Percentiles rank a stretch among this genome's conserved stretches.
Conservation (phyloP, 2,113 vertebrate species). For the Phycodurus eques region DNA sequence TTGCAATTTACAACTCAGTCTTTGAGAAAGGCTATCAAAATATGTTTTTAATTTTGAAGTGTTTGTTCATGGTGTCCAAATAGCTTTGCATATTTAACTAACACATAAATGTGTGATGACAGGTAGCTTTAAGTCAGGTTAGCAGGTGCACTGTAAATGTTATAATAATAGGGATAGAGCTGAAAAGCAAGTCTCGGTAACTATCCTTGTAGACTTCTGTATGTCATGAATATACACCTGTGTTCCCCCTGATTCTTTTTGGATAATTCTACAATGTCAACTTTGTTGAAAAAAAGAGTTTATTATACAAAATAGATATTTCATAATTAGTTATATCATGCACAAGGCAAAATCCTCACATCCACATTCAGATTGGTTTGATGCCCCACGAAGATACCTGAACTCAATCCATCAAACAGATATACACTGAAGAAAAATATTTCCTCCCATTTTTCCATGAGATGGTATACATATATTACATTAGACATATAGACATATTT, state of each 20-base stretch:
- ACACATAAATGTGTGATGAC: slow-evolving; percentile 17
- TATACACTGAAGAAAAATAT: no score
- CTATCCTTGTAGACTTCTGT: background rate
- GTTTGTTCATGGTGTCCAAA: slow-evolving; percentile 10
- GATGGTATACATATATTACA: no score
- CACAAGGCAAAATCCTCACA: no score
- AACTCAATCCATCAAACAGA: no score
- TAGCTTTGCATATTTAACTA: slow-evolving; percentile 38
- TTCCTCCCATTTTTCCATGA: no score
- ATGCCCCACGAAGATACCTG: no score
- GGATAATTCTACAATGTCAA: background rate
- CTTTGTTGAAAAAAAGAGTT: background rate
- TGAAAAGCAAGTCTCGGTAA: background rate
- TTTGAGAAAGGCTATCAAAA: slow-evolving; percentile 26
- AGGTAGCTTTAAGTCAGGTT: slow-evolving; percentile 33
- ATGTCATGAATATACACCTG: background rate
- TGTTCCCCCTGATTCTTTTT: no score
- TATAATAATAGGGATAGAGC: background rate
- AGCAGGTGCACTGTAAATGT: slow-evolving; percentile 13
- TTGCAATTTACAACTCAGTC: no score
- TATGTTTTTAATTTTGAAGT: slow-evolving; percentile 34
- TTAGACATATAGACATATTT: no score
- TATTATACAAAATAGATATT: no score
- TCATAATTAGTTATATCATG: no score
- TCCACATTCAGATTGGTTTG: no score